Base-by-base conservation (phyloP, 2,888 invertebrate species). In the Ptycholaimellus sp. region DNA sequence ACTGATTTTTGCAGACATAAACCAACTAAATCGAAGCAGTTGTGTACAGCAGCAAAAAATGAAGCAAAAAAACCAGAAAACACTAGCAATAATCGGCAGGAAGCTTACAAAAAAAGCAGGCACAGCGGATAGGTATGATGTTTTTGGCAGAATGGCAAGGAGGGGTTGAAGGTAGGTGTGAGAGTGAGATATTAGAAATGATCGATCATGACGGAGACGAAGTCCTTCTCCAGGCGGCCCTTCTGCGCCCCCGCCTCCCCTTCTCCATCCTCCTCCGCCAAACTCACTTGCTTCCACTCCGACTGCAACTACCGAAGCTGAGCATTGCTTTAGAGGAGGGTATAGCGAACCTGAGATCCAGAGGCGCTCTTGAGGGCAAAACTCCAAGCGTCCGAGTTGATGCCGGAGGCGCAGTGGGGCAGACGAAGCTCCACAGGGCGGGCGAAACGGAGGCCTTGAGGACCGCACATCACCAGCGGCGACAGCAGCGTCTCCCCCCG, bases 401-500 rank as follows among this genome's bases (percentile, higher is more conserved):
- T 56, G 2, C 28, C 34, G 55, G 59, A 43, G 37, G 63, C 63
- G 41, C 61, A 62, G 49, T 68, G 83, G 46, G 87, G 87, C 57
- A 87, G 73, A 47, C 79, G 72, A 38, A 87, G 69, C 52, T 85
- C 81, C 53, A 85, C 81, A 36, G 85, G 82, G 57, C 73, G 71
- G 41, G 72, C 64, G 65, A 87, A 87, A 60, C 76, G 74, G 47
- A 83, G 70, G 46, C 85, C 69, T 65, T 81, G 81, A 19, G 87
- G 87, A 42, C 87, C 85, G 66, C 85, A 87, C 78, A 85, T 82
- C 55, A 87, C 83, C 53, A 85, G 68, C 41, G 85, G 85, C 53
- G 81, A 81, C 52, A 85, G 69, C 69, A 85, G 72, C 44, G 80
- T 78, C 70, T 87, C 85, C 71, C 83, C 80, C 69, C 78, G 80